Evolutionary conservation across 2,888 invertebrate genomes (phyloP).

Genomic region (Luffia ferchaultella): DNA sequence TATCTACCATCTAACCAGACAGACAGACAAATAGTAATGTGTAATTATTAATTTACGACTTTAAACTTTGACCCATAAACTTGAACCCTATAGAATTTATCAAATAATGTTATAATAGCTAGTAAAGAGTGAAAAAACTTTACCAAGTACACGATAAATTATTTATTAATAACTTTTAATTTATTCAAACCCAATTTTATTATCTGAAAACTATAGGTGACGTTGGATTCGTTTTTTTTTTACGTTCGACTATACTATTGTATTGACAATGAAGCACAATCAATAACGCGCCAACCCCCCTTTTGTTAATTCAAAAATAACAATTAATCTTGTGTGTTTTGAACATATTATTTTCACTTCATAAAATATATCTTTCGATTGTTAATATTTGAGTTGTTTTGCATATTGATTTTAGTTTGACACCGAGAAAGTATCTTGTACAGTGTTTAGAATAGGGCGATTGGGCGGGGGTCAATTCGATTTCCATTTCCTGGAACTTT

Average conservation of each 20-base stretch:
- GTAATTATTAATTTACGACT: no score
- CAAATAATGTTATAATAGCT: no score
- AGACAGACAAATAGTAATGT: no score
- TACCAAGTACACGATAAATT: no score
- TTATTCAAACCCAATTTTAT: slow-evolving; percentile 61
- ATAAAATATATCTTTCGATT: neutral
- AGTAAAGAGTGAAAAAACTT: no score
- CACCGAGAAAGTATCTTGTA: no score
- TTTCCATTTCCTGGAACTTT: no score
- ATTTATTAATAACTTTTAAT: slow-evolving; percentile 29
- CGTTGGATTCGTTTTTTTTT: slow-evolving; percentile 32
- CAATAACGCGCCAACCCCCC: slow-evolving; percentile 16
- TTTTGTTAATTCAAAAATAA: slow-evolving; percentile 41
- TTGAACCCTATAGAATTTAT: no score
- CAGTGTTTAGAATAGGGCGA: no score
- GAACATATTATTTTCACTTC: slow-evolving; percentile 23
- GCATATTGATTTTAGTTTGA: neutral
- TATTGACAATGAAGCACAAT: slow-evolving; percentile 16
- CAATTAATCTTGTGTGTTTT: slow-evolving; percentile 49
- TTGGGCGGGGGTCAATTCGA: no score
- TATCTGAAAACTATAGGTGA: slow-evolving; percentile 48
- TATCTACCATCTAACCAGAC: no score
- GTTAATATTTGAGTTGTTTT: neutral
- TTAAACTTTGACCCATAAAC: no score
- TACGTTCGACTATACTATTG: slow-evolving; percentile 10